Evolutionary conservation across 2,888 invertebrate genomes (phyloP).

Genomic region (Meghimatium bilineatum): DNA sequence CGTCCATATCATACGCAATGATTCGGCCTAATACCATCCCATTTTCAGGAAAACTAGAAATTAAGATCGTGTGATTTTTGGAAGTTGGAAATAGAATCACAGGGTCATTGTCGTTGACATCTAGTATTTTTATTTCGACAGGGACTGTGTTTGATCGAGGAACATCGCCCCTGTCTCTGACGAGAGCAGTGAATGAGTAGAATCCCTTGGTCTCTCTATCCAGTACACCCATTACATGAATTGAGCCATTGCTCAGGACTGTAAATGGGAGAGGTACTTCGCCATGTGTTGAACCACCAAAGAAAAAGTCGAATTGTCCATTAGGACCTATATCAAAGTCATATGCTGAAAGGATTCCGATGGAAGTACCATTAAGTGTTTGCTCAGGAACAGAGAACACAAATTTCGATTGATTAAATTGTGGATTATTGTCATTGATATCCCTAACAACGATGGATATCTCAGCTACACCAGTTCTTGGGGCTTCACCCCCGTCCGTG

Average conservation of each 20-base stretch:
- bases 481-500: constrained; percentile 55
- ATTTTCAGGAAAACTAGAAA: constrained; percentile 50
- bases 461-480: constrained; percentile 58
- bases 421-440: constrained; percentile 53
- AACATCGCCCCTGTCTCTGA: constrained; percentile 66
- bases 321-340: constrained; percentile 51
- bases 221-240: constrained; percentile 89
- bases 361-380: constrained; percentile 23
- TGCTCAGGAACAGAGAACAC: constrained; percentile 49
- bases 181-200: constrained; percentile 68
- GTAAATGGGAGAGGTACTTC: constrained; percentile 47
- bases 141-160: constrained; percentile 55
- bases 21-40: constrained; percentile 53
- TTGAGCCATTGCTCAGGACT: constrained; percentile 84
- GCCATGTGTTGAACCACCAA: constrained; percentile 37
- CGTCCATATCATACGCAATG: constrained; percentile 81
- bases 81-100: constrained; percentile 92
- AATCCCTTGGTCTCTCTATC: constrained; percentile 81
- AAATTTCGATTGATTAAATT: constrained; percentile 45
- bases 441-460: constrained; percentile 47
- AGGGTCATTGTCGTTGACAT: constrained; percentile 69
- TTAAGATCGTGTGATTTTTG: constrained; percentile 91
- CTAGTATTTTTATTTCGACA: constrained; percentile 61
- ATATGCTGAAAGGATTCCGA: constrained; percentile 46
- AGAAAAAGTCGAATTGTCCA: constrained; percentile 46